These are phyloP conservation scores for Macroramphosus scolopax DNA, from an alignment of 2,797 vertebrate genomes.

Conservation along the genomic window DNA sequence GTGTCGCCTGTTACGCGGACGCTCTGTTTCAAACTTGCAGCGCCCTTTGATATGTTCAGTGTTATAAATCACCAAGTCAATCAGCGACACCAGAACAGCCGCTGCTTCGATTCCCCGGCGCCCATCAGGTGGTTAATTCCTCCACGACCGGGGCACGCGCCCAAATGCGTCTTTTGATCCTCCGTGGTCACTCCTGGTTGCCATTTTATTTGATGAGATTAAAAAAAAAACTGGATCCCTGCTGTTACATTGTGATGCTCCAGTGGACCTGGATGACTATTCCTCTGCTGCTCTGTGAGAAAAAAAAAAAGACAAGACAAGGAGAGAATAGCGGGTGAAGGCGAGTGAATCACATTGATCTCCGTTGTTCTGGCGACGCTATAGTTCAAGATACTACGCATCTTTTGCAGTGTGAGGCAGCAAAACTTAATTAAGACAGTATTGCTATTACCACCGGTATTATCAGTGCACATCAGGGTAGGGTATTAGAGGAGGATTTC, in stretches of 20 bases:
- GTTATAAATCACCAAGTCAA: conserved; percentile 56
- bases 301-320: conserved; percentile 36
- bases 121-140: conserved; percentile 69
- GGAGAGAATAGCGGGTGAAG: conserved; percentile 31
- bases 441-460: no score
- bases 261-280: conserved; percentile 65
- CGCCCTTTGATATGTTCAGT: conserved; percentile 45
- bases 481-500: no score
- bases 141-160: conserved; percentile 30
- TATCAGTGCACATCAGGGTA: no score
- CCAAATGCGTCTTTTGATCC: conserved; percentile 56
- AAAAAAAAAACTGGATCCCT: conserved; percentile 19
- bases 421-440: conserved; percentile 33
- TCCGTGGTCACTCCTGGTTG: conserved; percentile 65
- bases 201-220: conserved; percentile 65
- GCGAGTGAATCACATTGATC: no score
- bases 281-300: conserved; percentile 63
- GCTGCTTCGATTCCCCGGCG: conserved; percentile 38
- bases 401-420: conserved; percentile 7
- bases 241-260: conserved; percentile 49
- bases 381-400: conserved; percentile 23
- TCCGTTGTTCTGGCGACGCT: conserved; percentile 24
- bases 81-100: conserved; percentile 36
- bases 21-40: conserved; percentile 57
- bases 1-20: conserved; percentile 62